Evolutionary conservation across 2,888 invertebrate genomes (phyloP).

Genomic region (Leptopterna dolabrata): DNA sequence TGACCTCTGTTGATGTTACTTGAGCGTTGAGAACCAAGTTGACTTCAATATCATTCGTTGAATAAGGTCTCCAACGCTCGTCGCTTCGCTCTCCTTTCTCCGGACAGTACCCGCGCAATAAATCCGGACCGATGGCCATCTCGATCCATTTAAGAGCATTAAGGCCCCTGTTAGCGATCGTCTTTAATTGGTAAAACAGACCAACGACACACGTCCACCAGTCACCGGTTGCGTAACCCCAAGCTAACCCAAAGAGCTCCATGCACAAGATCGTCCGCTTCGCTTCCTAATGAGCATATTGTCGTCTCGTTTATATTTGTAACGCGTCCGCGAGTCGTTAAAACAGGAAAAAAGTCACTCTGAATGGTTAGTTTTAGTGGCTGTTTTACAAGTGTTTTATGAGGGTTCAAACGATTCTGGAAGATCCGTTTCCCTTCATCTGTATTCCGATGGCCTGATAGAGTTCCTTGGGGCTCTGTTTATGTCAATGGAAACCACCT

Average conservation of each 20-base stretch:
- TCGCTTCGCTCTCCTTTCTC: slow-evolving; percentile 12
- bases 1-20: too few species aligned
- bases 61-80: neutral
- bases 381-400: slow-evolving; percentile 37
- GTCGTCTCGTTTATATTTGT: neutral
- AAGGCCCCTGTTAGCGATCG: neutral
- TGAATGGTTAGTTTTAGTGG: neutral
- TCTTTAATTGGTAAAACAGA: slow-evolving; percentile 12
- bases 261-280: neutral
- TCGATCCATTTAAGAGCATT: neutral
- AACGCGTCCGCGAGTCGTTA: neutral
- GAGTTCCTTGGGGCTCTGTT: neutral
- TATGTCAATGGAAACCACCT: neutral
- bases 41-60: neutral
- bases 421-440: slow-evolving; percentile 20
- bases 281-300: neutral
- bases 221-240: neutral
- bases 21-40: neutral
- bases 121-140: slow-evolving; percentile 1
- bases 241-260: neutral
- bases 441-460: slow-evolving; percentile 18
- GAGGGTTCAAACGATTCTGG: neutral
- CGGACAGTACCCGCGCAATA: neutral
- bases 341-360: neutral
- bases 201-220: neutral